These are phyloP conservation scores for Apomyelois bistriatella DNA, from an alignment of 2,888 invertebrate species.

Conservation along the genomic window DNA sequence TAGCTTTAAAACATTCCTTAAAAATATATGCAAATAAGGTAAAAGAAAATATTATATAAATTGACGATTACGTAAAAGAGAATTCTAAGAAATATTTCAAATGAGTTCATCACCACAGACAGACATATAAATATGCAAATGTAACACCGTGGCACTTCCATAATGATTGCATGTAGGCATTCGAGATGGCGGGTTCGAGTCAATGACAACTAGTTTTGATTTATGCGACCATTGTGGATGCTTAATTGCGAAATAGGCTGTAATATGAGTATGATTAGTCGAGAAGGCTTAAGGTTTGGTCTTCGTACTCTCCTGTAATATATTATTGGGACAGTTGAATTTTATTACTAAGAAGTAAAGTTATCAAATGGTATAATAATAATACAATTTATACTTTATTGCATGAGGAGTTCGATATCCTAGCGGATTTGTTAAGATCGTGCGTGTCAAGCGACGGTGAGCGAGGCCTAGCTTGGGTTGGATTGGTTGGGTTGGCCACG, in stretches of 20 bases:
- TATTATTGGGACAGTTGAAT: neutral
- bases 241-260: slow-evolving; percentile 52
- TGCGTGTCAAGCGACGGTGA: too few relatives aligned
- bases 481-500: too few relatives aligned
- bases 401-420: too few relatives aligned
- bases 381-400: too few relatives aligned
- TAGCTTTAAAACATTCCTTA: too few relatives aligned
- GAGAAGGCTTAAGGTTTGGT: neutral
- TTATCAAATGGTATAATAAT: too few relatives aligned
- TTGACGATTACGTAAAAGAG: neutral
- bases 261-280: slow-evolving; percentile 6
- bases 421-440: too few relatives aligned
- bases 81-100: neutral
- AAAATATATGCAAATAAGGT: neutral
- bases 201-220: slow-evolving; percentile 55
- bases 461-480: too few relatives aligned
- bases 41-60: neutral
- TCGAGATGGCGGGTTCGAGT: neutral
- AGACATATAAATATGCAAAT: neutral
- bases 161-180: neutral
- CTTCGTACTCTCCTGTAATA: neutral
- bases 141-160: slow-evolving; percentile 3
- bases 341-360: too few relatives aligned
- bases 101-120: neutral
- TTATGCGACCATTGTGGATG: slow-evolving; percentile 58